Evolutionary conservation across 1,140 invertebrate species (phyloP).

Genomic region (Heliothis virescens): DNA sequence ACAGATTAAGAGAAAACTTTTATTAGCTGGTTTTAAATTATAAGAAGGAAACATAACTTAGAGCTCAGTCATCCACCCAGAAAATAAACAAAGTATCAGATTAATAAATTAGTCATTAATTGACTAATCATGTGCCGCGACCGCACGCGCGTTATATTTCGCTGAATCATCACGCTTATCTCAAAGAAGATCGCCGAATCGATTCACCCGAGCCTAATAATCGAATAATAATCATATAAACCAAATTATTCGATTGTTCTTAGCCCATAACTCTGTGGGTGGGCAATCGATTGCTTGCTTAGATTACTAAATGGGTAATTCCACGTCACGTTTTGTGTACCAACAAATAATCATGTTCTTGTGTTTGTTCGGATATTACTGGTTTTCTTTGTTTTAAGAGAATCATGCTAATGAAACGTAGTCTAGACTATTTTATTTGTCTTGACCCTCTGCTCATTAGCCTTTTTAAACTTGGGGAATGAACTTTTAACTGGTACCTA

Average conservation of each 20-base stretch:
- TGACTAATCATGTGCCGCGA: slow-evolving; percentile 70
- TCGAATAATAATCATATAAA: slow-evolving; percentile 63
- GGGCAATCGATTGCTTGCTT: slow-evolving; percentile 61
- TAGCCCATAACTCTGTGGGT: slow-evolving; percentile 70
- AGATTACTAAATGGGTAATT: slow-evolving; percentile 70
- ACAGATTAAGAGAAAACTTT: no score
- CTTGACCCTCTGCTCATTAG: no score
- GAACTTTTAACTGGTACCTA: no score
- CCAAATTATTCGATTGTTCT: slow-evolving; percentile 76
- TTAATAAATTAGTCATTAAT: slow-evolving; percentile 64
- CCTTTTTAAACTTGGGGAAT: no score
- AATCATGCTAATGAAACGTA: not conserved
- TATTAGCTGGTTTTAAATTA: no score
- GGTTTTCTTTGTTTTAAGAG: slow-evolving; percentile 10
- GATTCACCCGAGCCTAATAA: slow-evolving; percentile 72
- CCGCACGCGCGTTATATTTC: slow-evolving; percentile 63
- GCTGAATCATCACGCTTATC: slow-evolving; percentile 72
- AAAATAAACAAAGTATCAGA: slow-evolving; percentile 57
- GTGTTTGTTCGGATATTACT: slow-evolving; percentile 11
- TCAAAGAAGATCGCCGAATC: slow-evolving; percentile 77
- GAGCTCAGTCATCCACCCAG: not conserved
- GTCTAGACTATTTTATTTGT: no score
- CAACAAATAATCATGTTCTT: slow-evolving; percentile 48
- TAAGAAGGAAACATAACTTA: no score
- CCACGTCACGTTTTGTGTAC: slow-evolving; percentile 63